Percentiles rank a stretch among this genome's conserved stretches.
phyloP scores from a whole-genome alignment of 2,113 vertebrate species.

The Sinocyclocheilus anshuiensis region DNA sequence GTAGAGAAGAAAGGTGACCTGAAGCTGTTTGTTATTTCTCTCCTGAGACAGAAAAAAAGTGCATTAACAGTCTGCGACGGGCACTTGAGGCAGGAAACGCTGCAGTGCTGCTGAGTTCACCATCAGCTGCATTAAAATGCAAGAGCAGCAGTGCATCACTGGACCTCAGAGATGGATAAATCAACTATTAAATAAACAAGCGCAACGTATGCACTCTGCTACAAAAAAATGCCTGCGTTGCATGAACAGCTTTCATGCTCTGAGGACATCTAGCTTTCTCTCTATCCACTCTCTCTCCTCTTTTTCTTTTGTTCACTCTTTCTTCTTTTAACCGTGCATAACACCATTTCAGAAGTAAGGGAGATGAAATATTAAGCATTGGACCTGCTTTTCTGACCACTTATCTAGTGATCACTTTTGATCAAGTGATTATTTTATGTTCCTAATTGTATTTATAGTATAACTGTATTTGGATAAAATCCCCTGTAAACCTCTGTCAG shows the following conservation, averaged over 20 bases:
- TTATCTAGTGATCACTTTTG: background rate
- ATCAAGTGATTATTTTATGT: background rate
- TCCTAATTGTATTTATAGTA: background rate
- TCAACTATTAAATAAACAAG: constrained; percentile 55
- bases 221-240: constrained; percentile 10
- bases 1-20: constrained; percentile 49
- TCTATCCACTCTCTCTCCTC: background rate
- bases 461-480: background rate
- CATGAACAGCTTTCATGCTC: background rate
- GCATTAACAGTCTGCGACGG: constrained; percentile 40
- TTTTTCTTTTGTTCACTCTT: background rate
- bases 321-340: background rate
- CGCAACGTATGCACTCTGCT: constrained; percentile 13
- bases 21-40: constrained; percentile 49
- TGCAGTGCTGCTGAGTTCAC: constrained; percentile 39
- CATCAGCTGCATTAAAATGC: constrained; percentile 53
- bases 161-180: constrained; percentile 50
- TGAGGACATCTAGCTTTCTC: background rate
- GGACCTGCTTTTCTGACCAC: background rate
- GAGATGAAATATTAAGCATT: background rate
- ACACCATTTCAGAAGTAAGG: background rate
- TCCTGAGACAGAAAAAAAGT: constrained; percentile 48
- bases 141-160: constrained; percentile 40
- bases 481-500: background rate
- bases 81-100: constrained; percentile 29